Evolutionary conservation across 2,888 invertebrate species (phyloP).

Genomic region (Hemithea aestivaria): DNA sequence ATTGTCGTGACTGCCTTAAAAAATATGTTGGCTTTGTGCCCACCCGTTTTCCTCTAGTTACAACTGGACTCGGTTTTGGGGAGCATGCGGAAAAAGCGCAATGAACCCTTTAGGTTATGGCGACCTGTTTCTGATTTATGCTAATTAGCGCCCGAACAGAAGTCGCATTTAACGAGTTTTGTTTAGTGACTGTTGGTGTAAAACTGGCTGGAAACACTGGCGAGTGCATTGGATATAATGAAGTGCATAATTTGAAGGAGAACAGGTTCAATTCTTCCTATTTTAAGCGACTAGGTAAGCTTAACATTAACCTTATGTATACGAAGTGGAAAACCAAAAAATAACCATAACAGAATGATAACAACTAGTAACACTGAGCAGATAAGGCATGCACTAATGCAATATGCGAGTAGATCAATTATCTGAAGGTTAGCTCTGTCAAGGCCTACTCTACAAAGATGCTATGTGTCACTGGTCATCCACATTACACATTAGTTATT

Average conservation of each 20-base stretch:
- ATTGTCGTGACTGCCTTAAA: slow-evolving; percentile 69
- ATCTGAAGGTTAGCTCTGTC: slow-evolving; percentile 32
- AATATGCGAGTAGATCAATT: slow-evolving; percentile 26
- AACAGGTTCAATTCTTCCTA: slow-evolving; percentile 1
- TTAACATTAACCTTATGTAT: slow-evolving; percentile 1
- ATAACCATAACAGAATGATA: slow-evolving; percentile 10
- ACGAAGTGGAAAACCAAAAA: not conserved
- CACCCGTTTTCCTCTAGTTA: slow-evolving; percentile 72
- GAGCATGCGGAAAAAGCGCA: slow-evolving; percentile 61
- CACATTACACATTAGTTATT: no score
- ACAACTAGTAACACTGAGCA: slow-evolving; percentile 25
- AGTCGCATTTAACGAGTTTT: slow-evolving; percentile 25
- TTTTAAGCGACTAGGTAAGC: slow-evolving; percentile 1
- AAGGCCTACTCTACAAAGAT: slow-evolving; percentile 6
- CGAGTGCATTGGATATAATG: slow-evolving; percentile 3
- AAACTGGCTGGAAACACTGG: slow-evolving; percentile 2
- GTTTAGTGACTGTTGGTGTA: slow-evolving; percentile 19
- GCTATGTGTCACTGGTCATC: no score
- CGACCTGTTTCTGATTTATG: slow-evolving; percentile 52
- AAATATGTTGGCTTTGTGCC: slow-evolving; percentile 77
- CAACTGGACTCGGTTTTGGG: slow-evolving; percentile 51
- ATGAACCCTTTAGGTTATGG: slow-evolving; percentile 62
- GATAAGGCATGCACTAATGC: slow-evolving; percentile 34
- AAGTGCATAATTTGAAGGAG: slow-evolving; percentile 1
- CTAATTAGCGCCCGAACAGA: slow-evolving; percentile 42